These are phyloP conservation scores for Orientallactaga bullata DNA, from an alignment of 2,113 vertebrate genomes.

Conservation along the genomic window DNA sequence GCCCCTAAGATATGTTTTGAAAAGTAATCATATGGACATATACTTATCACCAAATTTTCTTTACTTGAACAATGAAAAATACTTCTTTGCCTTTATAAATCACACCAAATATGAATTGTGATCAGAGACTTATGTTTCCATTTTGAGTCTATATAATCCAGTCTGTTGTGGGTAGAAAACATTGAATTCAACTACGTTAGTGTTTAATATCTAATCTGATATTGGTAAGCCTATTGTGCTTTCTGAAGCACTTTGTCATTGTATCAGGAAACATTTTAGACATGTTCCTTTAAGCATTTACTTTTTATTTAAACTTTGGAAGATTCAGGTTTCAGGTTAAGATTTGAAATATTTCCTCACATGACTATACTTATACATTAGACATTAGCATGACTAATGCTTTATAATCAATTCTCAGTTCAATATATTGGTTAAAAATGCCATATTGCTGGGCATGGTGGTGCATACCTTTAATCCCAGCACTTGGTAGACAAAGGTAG, in stretches of 20 bases:
- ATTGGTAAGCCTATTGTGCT: slow-evolving; percentile 1
- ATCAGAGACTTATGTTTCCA: not conserved
- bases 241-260: slow-evolving; percentile 66
- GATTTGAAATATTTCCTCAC: slow-evolving; percentile 68
- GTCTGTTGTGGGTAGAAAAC: not conserved
- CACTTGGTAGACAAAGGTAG: too few relatives aligned
- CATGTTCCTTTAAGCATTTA: slow-evolving; percentile 79
- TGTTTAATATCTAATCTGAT: not conserved
- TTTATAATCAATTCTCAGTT: slow-evolving; percentile 51
- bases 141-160: slow-evolving; percentile 59
- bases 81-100: slow-evolving; percentile 37
- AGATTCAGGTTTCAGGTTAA: slow-evolving; percentile 72
- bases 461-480: too few relatives aligned
- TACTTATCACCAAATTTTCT: slow-evolving; percentile 60
- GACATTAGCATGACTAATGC: too few relatives aligned
- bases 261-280: slow-evolving; percentile 80
- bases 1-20: not conserved
- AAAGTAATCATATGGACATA: not conserved
- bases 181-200: not conserved
- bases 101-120: not conserved
- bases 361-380: not conserved
- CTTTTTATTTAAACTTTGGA: slow-evolving; percentile 78
- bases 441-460: too few relatives aligned
- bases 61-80: slow-evolving; percentile 63
- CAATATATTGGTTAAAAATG: slow-evolving; percentile 68